Conservation (phyloP, 2,888 invertebrate genomes). For the Ennomos erosarius region DNA sequence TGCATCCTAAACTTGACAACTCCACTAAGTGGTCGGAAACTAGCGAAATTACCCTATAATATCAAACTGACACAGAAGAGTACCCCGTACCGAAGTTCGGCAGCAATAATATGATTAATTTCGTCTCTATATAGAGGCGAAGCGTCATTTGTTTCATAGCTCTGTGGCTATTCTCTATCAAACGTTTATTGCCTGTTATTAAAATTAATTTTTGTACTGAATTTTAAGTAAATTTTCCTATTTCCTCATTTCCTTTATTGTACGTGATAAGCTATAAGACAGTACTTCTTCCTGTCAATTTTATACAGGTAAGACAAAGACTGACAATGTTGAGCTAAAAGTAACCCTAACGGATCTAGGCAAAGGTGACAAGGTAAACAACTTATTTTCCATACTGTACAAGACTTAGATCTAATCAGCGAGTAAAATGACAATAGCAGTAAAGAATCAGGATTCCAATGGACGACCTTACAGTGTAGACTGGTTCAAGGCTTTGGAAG, state of each 20-base stretch:
- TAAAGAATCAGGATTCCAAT: conserved; percentile 30
- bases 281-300: no score
- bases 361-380: conserved; percentile 11
- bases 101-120: no score
- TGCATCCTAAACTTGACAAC: no score
- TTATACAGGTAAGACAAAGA: no score
- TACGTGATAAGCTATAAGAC: no score
- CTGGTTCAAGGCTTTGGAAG: conserved; percentile 37
- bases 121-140: no score
- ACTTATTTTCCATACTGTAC: conserved; percentile 7
- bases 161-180: background rate
- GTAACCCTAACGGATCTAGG: background rate
- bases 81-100: no score
- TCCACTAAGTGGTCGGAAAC: no score
- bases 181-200: background rate
- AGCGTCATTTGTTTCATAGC: no score
- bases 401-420: conserved; percentile 8
- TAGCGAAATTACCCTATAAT: no score
- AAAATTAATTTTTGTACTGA: background rate
- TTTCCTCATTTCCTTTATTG: background rate
- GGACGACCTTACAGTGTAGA: conserved; percentile 25
- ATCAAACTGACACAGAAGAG: no score
- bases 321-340: no score
- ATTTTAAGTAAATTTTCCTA: background rate
- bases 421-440: conserved; percentile 19